phyloP scores from a whole-genome alignment of 2,113 vertebrate species.

The Ia io region DNA sequence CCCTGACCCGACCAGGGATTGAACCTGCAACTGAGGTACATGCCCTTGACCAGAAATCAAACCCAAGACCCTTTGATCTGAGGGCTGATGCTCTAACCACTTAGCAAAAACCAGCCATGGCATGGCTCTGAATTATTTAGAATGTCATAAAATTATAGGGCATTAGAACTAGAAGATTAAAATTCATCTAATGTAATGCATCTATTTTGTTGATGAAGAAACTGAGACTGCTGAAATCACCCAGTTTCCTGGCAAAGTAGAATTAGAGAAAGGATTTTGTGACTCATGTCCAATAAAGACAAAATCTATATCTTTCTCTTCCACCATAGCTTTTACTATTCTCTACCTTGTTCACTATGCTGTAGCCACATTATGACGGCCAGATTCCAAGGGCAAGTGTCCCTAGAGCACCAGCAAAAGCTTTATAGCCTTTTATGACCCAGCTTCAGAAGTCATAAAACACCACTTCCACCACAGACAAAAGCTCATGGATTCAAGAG shows the following conservation, averaged over 20 bases:
- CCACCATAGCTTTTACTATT: background rate
- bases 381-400: background rate
- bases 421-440: background rate
- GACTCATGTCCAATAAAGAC: background rate
- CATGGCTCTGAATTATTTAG: background rate
- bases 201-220: background rate
- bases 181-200: background rate
- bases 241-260: background rate
- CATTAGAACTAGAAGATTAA: constrained; percentile 1
- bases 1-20: too few species aligned
- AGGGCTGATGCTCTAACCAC: too few species aligned
- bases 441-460: background rate
- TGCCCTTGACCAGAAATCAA: too few species aligned
- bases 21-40: too few species aligned
- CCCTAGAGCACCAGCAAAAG: background rate
- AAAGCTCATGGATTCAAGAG: background rate
- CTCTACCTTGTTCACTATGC: background rate
- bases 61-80: too few species aligned
- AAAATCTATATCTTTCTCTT: background rate
- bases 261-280: background rate
- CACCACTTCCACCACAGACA: background rate
- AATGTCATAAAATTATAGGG: background rate
- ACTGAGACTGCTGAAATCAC: background rate
- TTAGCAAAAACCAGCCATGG: too few species aligned
- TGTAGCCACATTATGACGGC: background rate